A percentile compares a stretch with the other conserved stretches of the same genome.
Conservation (phyloP, 1,140 invertebrate species). For the Fopius arisanus region DNA sequence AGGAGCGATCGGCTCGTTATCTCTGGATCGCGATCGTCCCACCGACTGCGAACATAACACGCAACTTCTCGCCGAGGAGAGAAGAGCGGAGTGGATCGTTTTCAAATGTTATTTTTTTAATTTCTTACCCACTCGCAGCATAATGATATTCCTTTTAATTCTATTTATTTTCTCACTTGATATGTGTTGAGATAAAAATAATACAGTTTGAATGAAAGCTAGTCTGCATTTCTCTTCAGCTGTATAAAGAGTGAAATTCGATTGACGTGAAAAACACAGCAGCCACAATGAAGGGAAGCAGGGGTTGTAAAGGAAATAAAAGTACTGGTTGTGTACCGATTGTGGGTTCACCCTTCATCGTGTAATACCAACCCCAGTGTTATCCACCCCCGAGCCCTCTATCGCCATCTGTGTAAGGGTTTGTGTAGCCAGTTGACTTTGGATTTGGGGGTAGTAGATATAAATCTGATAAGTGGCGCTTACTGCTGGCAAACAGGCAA, state of each 20-base stretch:
- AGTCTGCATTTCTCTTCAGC: background rate
- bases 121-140: background rate
- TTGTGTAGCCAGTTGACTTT: background rate
- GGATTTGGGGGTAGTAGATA: background rate
- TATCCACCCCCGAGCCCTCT: background rate
- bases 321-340: conserved; percentile 17
- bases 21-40: conserved; percentile 43
- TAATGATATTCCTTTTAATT: conserved; percentile 18
- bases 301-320: background rate
- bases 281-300: background rate
- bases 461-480: conserved; percentile 26
- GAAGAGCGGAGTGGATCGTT: background rate
- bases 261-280: too few relatives aligned
- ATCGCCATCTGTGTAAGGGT: conserved; percentile 25
- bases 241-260: too few relatives aligned
- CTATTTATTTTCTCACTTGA: conserved; percentile 7
- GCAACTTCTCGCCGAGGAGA: conserved; percentile 35
- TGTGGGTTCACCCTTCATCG: conserved; percentile 13
- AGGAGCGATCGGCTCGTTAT: conserved; percentile 42
- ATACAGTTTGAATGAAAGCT: background rate
- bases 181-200: background rate
- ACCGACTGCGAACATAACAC: conserved; percentile 38
- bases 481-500: conserved; percentile 2
- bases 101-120: background rate
- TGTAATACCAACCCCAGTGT: background rate